phyloP scores from a whole-genome alignment of 1,140 invertebrate species.

The Drosophila guanche region DNA sequence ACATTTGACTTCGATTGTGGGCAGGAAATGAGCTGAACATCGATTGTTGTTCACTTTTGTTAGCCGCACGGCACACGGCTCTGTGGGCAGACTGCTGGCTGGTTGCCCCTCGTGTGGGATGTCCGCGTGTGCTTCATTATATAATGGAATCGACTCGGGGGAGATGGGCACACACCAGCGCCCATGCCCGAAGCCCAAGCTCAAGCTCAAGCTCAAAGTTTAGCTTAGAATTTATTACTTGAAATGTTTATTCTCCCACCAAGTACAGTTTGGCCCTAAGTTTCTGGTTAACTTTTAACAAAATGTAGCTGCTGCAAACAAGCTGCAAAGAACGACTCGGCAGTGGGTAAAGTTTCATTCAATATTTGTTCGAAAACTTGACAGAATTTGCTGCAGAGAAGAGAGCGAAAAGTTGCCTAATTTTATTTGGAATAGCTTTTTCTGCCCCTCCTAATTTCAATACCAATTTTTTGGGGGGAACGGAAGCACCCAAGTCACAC shows the following conservation, averaged over 20 bases:
- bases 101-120: constrained; percentile 36
- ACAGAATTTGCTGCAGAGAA: no score
- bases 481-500: constrained; percentile 12
- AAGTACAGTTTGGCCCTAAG: constrained; percentile 34
- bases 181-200: constrained; percentile 10
- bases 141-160: constrained; percentile 42
- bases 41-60: constrained; percentile 54
- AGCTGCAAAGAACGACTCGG: constrained; percentile 3
- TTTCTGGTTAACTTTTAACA: constrained; percentile 11
- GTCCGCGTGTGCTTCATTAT: constrained; percentile 54
- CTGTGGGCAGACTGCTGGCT: constrained; percentile 31
- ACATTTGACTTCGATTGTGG: constrained; percentile 48
- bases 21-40: constrained; percentile 54
- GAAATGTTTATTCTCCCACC: constrained; percentile 7
- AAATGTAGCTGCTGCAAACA: constrained; percentile 9
- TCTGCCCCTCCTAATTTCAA: no score
- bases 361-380: constrained; percentile 19
- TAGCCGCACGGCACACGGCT: constrained; percentile 22
- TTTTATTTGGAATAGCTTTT: no score
- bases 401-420: no score
- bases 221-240: constrained; percentile 37
- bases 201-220: constrained; percentile 31
- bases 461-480: no score
- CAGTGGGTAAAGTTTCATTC: constrained; percentile 22
- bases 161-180: constrained; percentile 29